Conservation (phyloP, 2,113 vertebrate species). For the Ameiurus melas region DNA sequence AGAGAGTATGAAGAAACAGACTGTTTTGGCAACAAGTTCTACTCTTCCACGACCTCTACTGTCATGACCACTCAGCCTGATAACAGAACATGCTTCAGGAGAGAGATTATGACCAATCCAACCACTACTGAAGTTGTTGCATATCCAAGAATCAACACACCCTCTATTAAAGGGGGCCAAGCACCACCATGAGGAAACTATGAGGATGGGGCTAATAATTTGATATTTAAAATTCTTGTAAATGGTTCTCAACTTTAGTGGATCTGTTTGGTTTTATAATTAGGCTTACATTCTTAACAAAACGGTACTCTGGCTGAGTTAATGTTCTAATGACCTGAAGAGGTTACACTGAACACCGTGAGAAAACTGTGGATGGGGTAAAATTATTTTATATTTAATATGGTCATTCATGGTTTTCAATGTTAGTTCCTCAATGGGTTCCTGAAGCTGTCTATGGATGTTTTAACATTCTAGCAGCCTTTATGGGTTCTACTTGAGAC, state of each 20-base stretch:
- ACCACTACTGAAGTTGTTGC: conserved; percentile 62
- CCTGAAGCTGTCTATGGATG: neutral
- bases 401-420: neutral
- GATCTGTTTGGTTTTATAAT: conserved; percentile 2
- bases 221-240: neutral
- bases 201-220: neutral
- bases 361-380: neutral
- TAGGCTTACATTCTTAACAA: neutral
- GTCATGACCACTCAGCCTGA: conserved; percentile 76
- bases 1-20: conserved; percentile 79
- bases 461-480: too few species aligned
- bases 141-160: conserved; percentile 71
- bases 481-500: neutral
- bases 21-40: conserved; percentile 76
- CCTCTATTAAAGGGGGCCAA: conserved; percentile 54
- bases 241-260: neutral
- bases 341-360: neutral
- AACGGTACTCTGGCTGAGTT: neutral
- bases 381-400: neutral
- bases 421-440: neutral
- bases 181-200: neutral
- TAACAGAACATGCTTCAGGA: conserved; percentile 55
- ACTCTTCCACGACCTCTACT: conserved; percentile 76
- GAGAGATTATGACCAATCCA: conserved; percentile 58
- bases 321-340: neutral